phyloP scores from a whole-genome alignment of 2,797 vertebrate species.

The Bovichtus diacanthus region DNA sequence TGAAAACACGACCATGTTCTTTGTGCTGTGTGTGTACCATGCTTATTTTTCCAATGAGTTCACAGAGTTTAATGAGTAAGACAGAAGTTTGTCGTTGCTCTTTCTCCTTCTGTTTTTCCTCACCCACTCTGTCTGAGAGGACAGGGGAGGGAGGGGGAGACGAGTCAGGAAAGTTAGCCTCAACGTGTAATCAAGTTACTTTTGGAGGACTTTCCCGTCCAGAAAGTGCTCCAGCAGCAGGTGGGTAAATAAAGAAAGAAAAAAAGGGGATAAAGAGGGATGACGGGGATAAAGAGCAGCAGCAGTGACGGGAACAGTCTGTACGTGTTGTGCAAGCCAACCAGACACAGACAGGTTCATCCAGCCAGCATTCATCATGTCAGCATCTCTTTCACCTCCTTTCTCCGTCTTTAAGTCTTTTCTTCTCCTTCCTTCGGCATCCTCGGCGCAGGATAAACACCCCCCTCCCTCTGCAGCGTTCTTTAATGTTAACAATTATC shows the following conservation, averaged over 20 bases:
- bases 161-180: slow-evolving; percentile 34
- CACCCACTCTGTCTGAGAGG: slow-evolving; percentile 31
- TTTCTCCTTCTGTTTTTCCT: slow-evolving; percentile 58
- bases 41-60: slow-evolving; percentile 38
- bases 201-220: slow-evolving; percentile 39
- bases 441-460: slow-evolving; percentile 36
- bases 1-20: not conserved
- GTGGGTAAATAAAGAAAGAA: slow-evolving; percentile 62
- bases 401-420: not conserved
- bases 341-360: slow-evolving; percentile 69
- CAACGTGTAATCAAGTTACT: slow-evolving; percentile 54
- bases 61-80: slow-evolving; percentile 75
- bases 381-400: slow-evolving; percentile 47
- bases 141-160: not conserved
- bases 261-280: slow-evolving; percentile 41
- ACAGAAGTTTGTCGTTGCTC: slow-evolving; percentile 52
- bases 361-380: slow-evolving; percentile 71
- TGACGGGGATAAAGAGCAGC: slow-evolving; percentile 53
- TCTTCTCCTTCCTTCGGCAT: slow-evolving; percentile 11
- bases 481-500: slow-evolving; percentile 23
- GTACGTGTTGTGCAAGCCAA: slow-evolving; percentile 81
- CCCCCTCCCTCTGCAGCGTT: slow-evolving; percentile 18
- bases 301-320: slow-evolving; percentile 74
- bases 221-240: slow-evolving; percentile 60
- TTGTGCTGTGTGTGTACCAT: not conserved